Conservation (phyloP, 2,888 invertebrate genomes). For the Ceraclea dissimilis region DNA sequence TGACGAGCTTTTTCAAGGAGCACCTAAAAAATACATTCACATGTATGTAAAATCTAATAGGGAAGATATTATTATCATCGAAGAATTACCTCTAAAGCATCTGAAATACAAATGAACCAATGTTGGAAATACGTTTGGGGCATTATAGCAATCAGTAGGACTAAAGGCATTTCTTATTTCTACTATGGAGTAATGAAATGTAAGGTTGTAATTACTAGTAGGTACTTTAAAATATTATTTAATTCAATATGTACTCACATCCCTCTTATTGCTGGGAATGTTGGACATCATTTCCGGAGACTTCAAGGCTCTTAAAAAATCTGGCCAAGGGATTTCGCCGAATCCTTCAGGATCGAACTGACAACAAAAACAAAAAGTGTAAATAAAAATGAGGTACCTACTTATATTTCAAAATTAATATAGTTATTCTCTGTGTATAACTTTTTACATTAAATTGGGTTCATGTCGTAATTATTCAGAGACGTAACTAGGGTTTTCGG, state of each 20-base stretch:
- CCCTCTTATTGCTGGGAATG: slow-evolving; percentile 67
- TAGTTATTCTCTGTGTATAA: not conserved
- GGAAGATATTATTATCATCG: too few species aligned
- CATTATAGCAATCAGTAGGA: too few species aligned
- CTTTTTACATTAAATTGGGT: not conserved
- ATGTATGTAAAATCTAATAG: too few species aligned
- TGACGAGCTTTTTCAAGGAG: slow-evolving; percentile 65
- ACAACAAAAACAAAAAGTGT: too few species aligned
- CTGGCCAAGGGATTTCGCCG: slow-evolving; percentile 83
- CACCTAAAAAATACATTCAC: slow-evolving; percentile 44
- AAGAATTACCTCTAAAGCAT: too few species aligned
- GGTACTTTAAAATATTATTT: not conserved
- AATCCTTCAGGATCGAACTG: slow-evolving; percentile 91
- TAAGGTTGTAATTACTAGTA: not conserved
- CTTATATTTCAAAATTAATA: not conserved
- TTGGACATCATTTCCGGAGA: slow-evolving; percentile 70
- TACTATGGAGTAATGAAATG: too few species aligned
- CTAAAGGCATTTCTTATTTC: too few species aligned
- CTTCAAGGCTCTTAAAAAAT: slow-evolving; percentile 69
- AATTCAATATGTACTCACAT: slow-evolving; percentile 40
- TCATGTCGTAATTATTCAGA: not conserved
- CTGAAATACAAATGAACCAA: too few species aligned
- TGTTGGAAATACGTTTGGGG: too few species aligned
- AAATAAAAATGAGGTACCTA: slow-evolving; percentile 29
- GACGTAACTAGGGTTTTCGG: not conserved